phyloP scores from a whole-genome alignment of 2,113 vertebrate species.

The Phylloscopus trochilus region DNA sequence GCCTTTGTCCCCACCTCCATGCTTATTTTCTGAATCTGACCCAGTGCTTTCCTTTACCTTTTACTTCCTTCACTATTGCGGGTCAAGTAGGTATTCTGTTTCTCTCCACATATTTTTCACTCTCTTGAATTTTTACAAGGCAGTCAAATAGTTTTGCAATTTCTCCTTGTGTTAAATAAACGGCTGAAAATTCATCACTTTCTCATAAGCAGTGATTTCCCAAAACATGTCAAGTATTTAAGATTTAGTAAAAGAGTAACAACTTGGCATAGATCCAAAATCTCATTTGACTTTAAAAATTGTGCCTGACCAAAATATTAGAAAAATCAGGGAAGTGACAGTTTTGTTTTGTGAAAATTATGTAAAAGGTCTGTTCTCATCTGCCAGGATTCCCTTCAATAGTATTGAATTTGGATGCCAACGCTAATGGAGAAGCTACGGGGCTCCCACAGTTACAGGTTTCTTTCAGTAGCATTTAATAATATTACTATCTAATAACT shows the following conservation, averaged over 20 bases:
- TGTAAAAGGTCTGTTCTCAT: neutral
- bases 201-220: neutral
- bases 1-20: neutral
- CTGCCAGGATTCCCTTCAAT: neutral
- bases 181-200: neutral
- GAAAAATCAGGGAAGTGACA: neutral
- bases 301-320: neutral
- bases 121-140: neutral
- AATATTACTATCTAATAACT: constrained; percentile 6
- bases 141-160: neutral
- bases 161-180: neutral
- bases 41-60: neutral
- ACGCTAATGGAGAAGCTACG: neutral
- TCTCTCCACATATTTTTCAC: neutral
- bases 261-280: neutral
- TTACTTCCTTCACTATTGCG: neutral
- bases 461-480: constrained; percentile 28
- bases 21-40: neutral
- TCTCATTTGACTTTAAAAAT: neutral
- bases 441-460: neutral
- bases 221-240: neutral
- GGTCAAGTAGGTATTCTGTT: neutral
- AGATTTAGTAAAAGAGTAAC: neutral
- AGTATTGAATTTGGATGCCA: neutral
- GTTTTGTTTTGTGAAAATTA: neutral